Percentiles rank a stretch among this genome's conserved stretches.
Conservation (phyloP, 2,797 vertebrate genomes). For the Smutsia temminckii region DNA sequence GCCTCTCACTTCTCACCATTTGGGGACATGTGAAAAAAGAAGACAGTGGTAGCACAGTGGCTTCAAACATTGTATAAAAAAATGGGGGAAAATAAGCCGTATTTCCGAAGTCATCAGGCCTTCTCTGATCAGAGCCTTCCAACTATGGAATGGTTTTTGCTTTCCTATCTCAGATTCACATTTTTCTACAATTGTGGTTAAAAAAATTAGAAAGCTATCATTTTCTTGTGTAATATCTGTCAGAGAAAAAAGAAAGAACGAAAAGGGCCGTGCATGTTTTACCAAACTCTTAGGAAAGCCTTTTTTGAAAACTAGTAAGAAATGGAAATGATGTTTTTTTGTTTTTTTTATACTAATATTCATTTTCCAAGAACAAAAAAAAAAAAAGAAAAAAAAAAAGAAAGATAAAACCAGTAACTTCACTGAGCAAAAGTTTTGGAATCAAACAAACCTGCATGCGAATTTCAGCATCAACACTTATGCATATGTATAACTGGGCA, state of each 20-base stretch:
- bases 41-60: not conserved
- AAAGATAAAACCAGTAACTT: not conserved
- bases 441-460: not conserved
- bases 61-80: not conserved
- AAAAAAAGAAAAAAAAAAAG: not conserved
- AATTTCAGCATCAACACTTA: not conserved
- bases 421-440: not conserved
- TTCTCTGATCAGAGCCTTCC: not conserved
- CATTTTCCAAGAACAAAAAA: not conserved
- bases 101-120: not conserved
- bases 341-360: not conserved
- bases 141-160: not conserved
- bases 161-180: not conserved
- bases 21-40: not conserved
- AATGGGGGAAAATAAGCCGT: not conserved
- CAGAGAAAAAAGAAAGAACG: not conserved
- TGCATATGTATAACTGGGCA: not conserved
- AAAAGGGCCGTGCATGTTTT: not conserved
- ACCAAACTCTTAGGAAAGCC: slow-evolving; percentile 3
- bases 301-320: slow-evolving; percentile 7
- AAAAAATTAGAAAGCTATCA: slow-evolving; percentile 12
- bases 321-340: not conserved
- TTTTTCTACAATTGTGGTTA: slow-evolving; percentile 19
- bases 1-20: not conserved
- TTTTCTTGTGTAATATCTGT: slow-evolving; percentile 5